Conservation (phyloP, 1,140 invertebrate genomes). For the Papilio xuthus region DNA sequence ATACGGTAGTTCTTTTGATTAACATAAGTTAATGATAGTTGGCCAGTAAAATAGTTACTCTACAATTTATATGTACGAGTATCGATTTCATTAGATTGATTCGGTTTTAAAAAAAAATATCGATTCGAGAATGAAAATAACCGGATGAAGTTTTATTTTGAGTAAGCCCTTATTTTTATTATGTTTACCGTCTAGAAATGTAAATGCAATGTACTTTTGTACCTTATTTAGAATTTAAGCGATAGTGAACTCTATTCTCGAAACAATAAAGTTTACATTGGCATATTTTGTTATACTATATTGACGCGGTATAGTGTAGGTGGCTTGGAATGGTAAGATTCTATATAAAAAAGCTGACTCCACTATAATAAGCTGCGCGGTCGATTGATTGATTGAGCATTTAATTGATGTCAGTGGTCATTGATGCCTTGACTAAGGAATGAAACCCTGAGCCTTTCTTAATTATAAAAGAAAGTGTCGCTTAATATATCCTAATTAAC, state of each 20-base stretch:
- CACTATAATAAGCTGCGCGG: conserved; percentile 58
- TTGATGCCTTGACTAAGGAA: conserved; percentile 40
- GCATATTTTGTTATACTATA: conserved; percentile 39
- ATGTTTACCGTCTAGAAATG: conserved; percentile 61
- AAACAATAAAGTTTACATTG: conserved; percentile 40
- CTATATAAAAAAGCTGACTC: conserved; percentile 62
- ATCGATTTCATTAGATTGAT: conserved; percentile 75
- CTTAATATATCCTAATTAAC: neutral
- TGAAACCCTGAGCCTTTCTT: neutral
- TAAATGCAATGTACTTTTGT: conserved; percentile 61
- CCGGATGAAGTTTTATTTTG: conserved; percentile 71
- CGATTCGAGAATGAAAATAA: conserved; percentile 47
- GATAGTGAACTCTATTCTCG: conserved; percentile 44
- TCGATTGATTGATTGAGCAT: conserved; percentile 65
- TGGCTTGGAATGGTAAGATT: conserved; percentile 59
- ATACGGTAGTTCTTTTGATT: conserved; percentile 63
- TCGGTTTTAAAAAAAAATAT: conserved; percentile 72
- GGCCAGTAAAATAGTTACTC: no score
- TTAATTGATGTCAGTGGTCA: conserved; percentile 62
- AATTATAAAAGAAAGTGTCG: conserved; percentile 28
- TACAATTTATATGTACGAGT: conserved; percentile 52
- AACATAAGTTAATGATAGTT: no score
- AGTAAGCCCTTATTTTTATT: conserved; percentile 62
- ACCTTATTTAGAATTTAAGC: conserved; percentile 43
- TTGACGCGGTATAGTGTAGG: conserved; percentile 53